phyloP scores from a whole-genome alignment of 1,140 invertebrate species.

The Thaumatotibia leucotreta region DNA sequence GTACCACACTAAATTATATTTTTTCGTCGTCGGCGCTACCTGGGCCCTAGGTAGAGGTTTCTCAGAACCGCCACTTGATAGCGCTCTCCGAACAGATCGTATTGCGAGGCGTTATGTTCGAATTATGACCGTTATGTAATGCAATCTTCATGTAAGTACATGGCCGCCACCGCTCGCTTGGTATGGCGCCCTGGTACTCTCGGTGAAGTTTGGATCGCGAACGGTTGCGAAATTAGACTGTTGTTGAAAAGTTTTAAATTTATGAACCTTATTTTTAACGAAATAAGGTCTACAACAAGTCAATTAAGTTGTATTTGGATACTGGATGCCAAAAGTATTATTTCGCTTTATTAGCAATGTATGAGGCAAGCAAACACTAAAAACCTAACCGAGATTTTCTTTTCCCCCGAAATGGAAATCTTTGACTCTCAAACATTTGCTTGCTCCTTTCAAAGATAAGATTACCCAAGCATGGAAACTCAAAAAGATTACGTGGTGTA shows the following conservation, averaged over 20 bases:
- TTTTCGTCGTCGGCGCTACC: slow-evolving; percentile 8
- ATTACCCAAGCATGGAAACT: background rate
- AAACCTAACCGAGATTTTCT: background rate
- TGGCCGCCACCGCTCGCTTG: background rate
- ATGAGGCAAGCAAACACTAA: too few species aligned
- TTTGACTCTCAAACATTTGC: background rate
- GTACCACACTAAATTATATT: background rate
- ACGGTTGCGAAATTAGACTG: slow-evolving; percentile 3
- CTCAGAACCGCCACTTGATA: slow-evolving; percentile 10
- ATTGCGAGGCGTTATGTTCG: slow-evolving; percentile 12
- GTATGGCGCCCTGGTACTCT: background rate
- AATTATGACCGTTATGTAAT: slow-evolving; percentile 10
- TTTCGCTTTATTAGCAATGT: too few species aligned
- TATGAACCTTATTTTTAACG: background rate
- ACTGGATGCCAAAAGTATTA: background rate
- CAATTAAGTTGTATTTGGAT: background rate
- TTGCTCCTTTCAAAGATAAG: background rate
- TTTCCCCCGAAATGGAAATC: background rate
- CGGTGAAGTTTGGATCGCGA: background rate
- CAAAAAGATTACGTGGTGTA: background rate
- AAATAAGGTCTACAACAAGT: background rate
- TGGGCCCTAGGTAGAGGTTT: slow-evolving; percentile 4
- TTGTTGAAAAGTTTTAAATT: too few species aligned
- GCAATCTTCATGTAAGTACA: background rate
- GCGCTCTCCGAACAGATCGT: background rate